phyloP scores from a whole-genome alignment of 2,113 vertebrate species.

The Anhinga anhinga region DNA sequence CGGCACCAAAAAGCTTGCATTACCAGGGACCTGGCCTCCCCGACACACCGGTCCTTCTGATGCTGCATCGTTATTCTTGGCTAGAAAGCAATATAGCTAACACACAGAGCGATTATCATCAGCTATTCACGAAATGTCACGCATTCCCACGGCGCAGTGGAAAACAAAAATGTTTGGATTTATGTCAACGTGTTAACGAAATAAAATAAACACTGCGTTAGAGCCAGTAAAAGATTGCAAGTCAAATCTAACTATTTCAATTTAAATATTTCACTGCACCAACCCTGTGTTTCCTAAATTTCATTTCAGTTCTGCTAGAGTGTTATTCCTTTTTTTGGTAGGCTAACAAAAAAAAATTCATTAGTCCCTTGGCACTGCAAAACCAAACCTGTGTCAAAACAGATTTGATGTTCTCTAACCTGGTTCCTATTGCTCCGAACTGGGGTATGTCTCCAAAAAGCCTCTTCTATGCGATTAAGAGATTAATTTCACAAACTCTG shows the following conservation, averaged over 20 bases:
- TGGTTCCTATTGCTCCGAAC: background rate
- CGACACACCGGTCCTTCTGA: background rate
- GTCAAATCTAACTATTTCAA: background rate
- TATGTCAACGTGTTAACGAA: fast-evolving
- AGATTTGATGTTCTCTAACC: background rate
- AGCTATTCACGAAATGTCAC: background rate
- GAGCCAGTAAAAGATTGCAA: background rate
- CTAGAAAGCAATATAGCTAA: background rate
- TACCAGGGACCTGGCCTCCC: background rate
- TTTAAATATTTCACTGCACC: background rate
- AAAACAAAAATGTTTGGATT: background rate
- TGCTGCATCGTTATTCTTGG: background rate
- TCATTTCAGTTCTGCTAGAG: background rate
- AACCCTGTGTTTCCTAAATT: background rate
- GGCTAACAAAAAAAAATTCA: background rate
- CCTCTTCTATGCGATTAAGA: background rate
- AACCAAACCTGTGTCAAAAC: background rate
- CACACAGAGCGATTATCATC: background rate
- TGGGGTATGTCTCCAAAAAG: background rate
- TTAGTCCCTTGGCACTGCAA: background rate
- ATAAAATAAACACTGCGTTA: background rate
- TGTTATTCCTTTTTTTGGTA: background rate
- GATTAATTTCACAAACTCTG: background rate
- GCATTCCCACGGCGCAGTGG: fast-evolving
- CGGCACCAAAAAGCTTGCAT: background rate